Base-by-base conservation (phyloP, 2,797 vertebrate species). In the Leuciscus waleckii region DNA sequence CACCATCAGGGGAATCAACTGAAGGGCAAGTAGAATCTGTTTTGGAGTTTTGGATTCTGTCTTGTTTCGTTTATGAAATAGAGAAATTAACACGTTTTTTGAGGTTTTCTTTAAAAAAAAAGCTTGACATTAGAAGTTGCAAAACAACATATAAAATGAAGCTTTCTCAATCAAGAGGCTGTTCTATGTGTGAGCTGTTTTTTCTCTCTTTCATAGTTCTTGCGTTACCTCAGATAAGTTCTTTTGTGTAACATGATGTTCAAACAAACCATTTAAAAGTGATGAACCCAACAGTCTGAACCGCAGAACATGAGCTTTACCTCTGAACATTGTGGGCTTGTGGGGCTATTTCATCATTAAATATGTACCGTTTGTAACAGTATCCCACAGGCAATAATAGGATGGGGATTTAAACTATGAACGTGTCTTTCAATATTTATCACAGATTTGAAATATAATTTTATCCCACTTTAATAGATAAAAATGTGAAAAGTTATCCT, bases 1-100 rank as follows among this genome's bases (percentile, higher is more conserved):
- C 95, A 94, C 93, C 94, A 95, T 96, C 95, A 95, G 95, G 94
- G 93, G 93, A 95, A 93, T 90, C 89, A 87, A 87, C 92, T 95
- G 94, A 96, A 94, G 94, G 94, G 95, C 94, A 91, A 90, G 91
- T 91, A 89, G 93, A 92, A 86, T 81, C 85, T 77, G 49, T 79
- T 79, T 65, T n/a, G 82, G 76, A 86, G 70, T 85, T 86, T 70
- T 84, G 85, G 58, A 58, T 84, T 84, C 71, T 35, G 54, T 78
- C 56, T 86, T 56, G 23, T 69, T 69, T 81, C 43, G 3, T 56
- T 56, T 58, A 16, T 26, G 61, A 80, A 81, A 74, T 39, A 41
- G 35, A 61, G 70, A 61, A 43, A 17, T 41, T 0, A 16, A 10
- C 0, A 0, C 6, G 14, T 58, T 21, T 58, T 4, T 41, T 10